Evolutionary conservation across 2,888 invertebrate species (phyloP), one percentile per base, ranked within the genome.

Genomic region (Drosophila hamatofila): DNA sequence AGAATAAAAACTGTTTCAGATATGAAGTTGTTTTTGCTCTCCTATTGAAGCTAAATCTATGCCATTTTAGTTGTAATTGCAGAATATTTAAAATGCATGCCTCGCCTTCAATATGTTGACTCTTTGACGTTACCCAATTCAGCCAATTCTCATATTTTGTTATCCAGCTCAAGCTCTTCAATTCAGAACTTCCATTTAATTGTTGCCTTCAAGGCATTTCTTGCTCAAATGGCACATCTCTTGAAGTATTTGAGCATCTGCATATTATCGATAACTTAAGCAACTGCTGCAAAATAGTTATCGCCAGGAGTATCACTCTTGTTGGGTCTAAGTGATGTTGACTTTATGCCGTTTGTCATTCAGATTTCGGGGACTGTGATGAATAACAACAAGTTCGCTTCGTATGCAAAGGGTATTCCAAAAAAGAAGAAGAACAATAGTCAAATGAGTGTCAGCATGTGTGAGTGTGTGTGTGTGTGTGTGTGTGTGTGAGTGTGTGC

Each of bases 371-470:
- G 0, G 41, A 25, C 23, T 41, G n/a, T 55, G 41, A 42, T 42
- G 49, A 39, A 55, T 55, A 25, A 27, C 55, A 54, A 60, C 16
- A 35, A 52, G 37, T 42, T 27, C 7, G 21, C 30, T 25, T 35
- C 27, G 63, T 49, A 52, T 46, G 35, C 16, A 35, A 69, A 55
- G 25, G 21, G 39, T 42, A 52, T 41, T 18, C 39, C 18, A 59
- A 62, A 41, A 46, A 21, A 23, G 18, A 30, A 46, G 37, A 41
- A 16, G 16, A 44, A 37, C 46, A 41, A 58, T 25, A 55, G 60
- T 11, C 61, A 72, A 78, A 73, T 73, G 64, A 55, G 58, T 72
- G 23, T 35, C 16, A 59, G 44, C 58, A 65, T 44, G 25, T 66
- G 57, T 52, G 55, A 33, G 59, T 44, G 49, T 21, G 33, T 37